A percentile compares a stretch with the other conserved stretches of the same genome.
phyloP scores from a whole-genome alignment of 2,888 invertebrate genomes.

The Emesis furor region DNA sequence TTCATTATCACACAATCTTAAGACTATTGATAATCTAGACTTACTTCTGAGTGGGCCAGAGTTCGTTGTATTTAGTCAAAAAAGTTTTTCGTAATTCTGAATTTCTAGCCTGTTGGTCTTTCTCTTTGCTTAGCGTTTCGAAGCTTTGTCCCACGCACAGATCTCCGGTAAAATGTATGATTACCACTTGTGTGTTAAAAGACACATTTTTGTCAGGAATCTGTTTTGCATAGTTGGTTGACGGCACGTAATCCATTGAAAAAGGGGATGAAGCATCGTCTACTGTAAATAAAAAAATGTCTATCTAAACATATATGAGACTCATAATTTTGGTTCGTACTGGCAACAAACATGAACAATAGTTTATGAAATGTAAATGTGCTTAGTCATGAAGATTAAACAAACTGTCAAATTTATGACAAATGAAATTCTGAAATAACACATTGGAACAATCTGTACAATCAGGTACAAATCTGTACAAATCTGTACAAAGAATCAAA shows the following conservation, averaged over 20 bases:
- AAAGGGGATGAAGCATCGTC: constrained; percentile 81
- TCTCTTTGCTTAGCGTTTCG: constrained; percentile 93
- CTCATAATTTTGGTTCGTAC: no score
- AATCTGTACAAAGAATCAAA: no score
- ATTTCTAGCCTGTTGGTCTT: constrained; percentile 93
- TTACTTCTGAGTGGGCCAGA: constrained; percentile 81
- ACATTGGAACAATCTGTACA: no score
- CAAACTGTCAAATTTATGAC: no score
- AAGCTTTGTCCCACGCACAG: constrained; percentile 90
- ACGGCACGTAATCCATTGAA: constrained; percentile 84
- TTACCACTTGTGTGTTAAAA: constrained; percentile 92
- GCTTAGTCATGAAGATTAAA: no score
- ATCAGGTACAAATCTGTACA: no score
- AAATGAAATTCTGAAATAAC: no score
- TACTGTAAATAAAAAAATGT: constrained; percentile 71
- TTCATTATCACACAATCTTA: constrained; percentile 12
- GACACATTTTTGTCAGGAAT: constrained; percentile 88
- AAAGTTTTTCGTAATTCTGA: constrained; percentile 92
- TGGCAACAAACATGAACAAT: no score
- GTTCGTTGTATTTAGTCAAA: constrained; percentile 88
- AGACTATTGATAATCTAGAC: background rate
- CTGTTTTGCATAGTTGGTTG: constrained; percentile 83
- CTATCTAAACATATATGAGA: no score
- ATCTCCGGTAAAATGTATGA: constrained; percentile 93
- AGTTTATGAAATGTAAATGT: no score